Conservation (phyloP, 2,888 invertebrate species). For the Drosophila stalkeri region DNA sequence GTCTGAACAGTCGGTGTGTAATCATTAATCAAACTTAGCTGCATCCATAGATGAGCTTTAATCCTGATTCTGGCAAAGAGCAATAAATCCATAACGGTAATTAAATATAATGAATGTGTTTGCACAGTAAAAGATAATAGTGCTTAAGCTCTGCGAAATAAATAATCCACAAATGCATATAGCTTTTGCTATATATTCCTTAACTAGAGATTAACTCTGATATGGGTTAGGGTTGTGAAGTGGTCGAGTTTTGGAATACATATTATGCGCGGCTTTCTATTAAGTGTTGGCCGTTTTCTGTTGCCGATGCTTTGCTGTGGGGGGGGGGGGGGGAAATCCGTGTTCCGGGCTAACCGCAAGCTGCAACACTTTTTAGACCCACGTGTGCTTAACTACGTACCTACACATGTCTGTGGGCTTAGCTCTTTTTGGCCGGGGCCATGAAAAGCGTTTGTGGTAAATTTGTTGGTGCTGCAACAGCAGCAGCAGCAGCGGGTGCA, state of each 20-base stretch:
- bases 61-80: neutral
- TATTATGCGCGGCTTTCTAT: neutral
- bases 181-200: neutral
- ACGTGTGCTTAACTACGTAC: constrained; percentile 12
- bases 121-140: neutral
- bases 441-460: constrained; percentile 29
- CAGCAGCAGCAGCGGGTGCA: neutral
- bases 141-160: neutral
- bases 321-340: no score
- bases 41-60: neutral
- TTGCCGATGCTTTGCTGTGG: neutral
- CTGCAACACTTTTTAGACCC: constrained; percentile 41
- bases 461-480: constrained; percentile 35
- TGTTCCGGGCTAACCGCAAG: constrained; percentile 23
- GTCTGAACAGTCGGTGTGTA: neutral
- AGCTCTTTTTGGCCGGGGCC: constrained; percentile 24
- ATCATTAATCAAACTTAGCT: neutral
- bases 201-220: neutral
- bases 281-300: constrained; percentile 1
- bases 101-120: constrained; percentile 1
- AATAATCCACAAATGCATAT: neutral
- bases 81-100: neutral
- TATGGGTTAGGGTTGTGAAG: neutral
- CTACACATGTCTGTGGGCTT: constrained; percentile 31
- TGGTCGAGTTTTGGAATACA: no score